Conservation (phyloP, 1,140 invertebrate species). For the Agrypnia vestita region DNA sequence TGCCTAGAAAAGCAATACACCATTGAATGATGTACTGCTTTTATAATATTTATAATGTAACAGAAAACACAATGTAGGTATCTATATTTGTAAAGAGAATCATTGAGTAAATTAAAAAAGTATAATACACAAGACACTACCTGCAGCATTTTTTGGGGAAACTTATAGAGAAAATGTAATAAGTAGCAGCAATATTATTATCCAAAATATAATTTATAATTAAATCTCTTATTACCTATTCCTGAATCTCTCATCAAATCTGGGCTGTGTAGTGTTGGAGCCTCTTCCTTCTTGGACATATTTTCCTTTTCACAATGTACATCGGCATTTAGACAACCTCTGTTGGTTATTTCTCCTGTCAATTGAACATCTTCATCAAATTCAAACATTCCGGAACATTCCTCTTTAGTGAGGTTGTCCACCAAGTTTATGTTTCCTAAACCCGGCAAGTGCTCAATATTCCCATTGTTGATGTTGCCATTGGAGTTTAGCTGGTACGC, state of each 20-base stretch:
- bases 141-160: no score
- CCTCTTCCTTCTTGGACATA: conserved; percentile 7
- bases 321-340: conserved; percentile 33
- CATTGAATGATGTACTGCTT: no score
- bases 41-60: no score
- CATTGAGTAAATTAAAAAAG: no score
- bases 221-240: conserved; percentile 65
- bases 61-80: no score
- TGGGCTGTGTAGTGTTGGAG: conserved; percentile 66
- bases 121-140: no score
- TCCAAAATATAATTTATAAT: no score
- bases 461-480: conserved; percentile 35
- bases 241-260: conserved; percentile 73
- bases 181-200: no score
- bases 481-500: conserved; percentile 37
- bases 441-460: conserved; percentile 25
- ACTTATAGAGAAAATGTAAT: no score
- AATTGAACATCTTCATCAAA: conserved; percentile 67
- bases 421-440: conserved; percentile 60
- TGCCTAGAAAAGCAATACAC: no score
- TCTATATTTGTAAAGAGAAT: no score
- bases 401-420: conserved; percentile 69
- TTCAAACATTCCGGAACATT: conserved; percentile 70
- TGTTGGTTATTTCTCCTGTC: conserved; percentile 24
- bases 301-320: conserved; percentile 45